Conservation (phyloP, 2,888 invertebrate species). For the Drosophila rellima region DNA sequence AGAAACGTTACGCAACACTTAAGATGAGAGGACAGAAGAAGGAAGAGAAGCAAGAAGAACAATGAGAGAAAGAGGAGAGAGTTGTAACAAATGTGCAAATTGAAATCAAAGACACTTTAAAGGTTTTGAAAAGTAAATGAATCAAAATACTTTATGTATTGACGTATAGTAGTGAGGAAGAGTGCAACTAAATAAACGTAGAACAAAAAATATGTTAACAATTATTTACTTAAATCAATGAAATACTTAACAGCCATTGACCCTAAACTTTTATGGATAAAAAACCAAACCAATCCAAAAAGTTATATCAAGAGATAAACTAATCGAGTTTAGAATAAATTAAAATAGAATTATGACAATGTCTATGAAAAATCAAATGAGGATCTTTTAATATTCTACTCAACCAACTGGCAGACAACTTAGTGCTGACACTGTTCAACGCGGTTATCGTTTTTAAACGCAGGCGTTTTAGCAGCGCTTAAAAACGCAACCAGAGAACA, state of each 20-base stretch:
- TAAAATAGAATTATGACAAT: constrained; percentile 33
- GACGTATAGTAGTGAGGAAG: constrained; percentile 33
- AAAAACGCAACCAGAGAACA: constrained; percentile 35
- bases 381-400: constrained; percentile 30
- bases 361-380: constrained; percentile 24
- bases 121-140: constrained; percentile 65
- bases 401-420: constrained; percentile 24
- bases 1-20: constrained; percentile 63
- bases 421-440: constrained; percentile 39
- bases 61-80: not conserved
- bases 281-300: constrained; percentile 17
- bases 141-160: constrained; percentile 63
- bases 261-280: constrained; percentile 46
- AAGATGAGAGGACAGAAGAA: constrained; percentile 52
- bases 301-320: constrained; percentile 52
- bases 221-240: constrained; percentile 56
- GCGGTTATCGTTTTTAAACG: constrained; percentile 26
- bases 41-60: not conserved
- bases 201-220: constrained; percentile 49
- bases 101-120: constrained; percentile 71
- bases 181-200: constrained; percentile 34
- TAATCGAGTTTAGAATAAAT: constrained; percentile 53
- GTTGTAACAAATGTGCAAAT: constrained; percentile 68
- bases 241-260: constrained; percentile 26
- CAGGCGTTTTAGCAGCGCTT: constrained; percentile 60